Conservation (phyloP, 1,140 invertebrate genomes). For the Habropoda laboriosa region DNA sequence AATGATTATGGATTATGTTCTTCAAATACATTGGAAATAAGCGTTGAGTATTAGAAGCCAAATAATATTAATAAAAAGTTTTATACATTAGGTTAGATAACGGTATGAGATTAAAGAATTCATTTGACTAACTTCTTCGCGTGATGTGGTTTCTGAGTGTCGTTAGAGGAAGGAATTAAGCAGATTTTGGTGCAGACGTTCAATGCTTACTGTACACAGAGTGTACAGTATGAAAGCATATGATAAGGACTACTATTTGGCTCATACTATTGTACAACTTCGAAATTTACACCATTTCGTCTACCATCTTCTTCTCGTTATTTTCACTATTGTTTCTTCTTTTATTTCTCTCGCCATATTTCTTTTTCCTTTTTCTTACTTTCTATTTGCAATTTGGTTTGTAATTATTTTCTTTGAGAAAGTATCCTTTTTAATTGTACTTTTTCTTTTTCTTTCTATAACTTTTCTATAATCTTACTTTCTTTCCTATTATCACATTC, state of each 20-base stretch:
- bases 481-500: neutral
- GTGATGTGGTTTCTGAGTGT: conserved; percentile 51
- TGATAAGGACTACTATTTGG: conserved; percentile 53
- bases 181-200: conserved; percentile 41
- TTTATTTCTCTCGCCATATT: neutral
- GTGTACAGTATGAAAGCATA: conserved; percentile 45
- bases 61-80: no score
- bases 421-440: no score
- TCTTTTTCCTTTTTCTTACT: neutral
- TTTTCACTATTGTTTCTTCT: neutral
- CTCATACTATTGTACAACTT: conserved; percentile 58
- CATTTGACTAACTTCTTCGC: conserved; percentile 68
- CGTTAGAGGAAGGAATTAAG: conserved; percentile 68
- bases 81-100: no score
- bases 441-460: neutral
- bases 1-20: no score
- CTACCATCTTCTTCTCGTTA: neutral
- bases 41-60: no score
- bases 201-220: conserved; percentile 49
- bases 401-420: no score
- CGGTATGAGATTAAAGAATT: conserved; percentile 36
- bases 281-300: conserved; percentile 1
- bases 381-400: no score
- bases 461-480: neutral
- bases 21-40: no score